Evolutionary conservation across 2,888 invertebrate species (phyloP), one percentile per base, ranked within the genome.

Genomic region (Dascillus cervinus): DNA sequence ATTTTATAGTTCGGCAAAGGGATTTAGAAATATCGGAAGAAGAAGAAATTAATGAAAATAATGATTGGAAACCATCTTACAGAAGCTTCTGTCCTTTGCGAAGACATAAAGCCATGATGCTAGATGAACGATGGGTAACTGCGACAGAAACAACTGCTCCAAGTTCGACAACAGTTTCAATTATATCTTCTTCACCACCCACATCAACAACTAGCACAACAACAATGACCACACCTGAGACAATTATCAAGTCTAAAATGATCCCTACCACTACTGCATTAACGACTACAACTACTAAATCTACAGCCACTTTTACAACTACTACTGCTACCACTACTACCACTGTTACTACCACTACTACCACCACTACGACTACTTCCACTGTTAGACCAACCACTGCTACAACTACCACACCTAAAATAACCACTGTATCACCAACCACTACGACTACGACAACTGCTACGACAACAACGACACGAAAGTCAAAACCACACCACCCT

Each of bases 391-490:
- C 37, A 4, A 26, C 39, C 15, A 37, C 36, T 8, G 19, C 35
- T 10, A 35, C 32, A 6, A 38, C 37, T 4, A n/a, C 29, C 2
- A 34, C 20, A 3, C 26, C 32, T 10, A 17, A 4, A 17, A 17
- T 8, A 17, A 17, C 17, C 14, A n/a, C 11, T 4, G 23, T 15
- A 13, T 11, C 29, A 5, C 32, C 37, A 6, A 40, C 27, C n/a
- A 17, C 17, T 17, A 27, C 32, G 10, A 24, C 17, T n/a, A 19
- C 26, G 17, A n/a, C 23, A 25, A 34, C 22, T 2, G 29, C 38
- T 15, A 26, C 30, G 11, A 28, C 26, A 15, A 22, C 35, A 15
- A 14, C 23, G 11, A 69, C 64, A 37, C 58, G 66, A n/a, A n/a
- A n/a, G n/a, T n/a, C n/a, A n/a, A n/a, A n/a, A n/a, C n/a, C n/a